Evolutionary conservation across 2,797 vertebrate genomes (phyloP), one percentile per base, ranked within the genome.

Genomic region (Betta splendens): DNA sequence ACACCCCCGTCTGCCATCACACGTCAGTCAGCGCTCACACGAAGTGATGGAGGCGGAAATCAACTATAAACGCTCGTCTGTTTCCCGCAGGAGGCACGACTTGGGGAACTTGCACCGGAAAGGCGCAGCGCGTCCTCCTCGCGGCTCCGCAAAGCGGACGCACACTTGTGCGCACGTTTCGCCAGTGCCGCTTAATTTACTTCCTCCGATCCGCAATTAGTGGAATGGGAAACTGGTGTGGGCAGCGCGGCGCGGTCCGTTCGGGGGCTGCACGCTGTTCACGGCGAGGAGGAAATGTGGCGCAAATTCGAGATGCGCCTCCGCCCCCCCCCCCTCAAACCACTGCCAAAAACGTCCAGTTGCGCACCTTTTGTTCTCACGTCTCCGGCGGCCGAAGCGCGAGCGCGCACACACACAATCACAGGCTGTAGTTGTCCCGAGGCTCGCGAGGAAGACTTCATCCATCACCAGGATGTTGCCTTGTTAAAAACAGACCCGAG

Each of bases 1-100:
- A 46, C 69, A 62, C 61, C 69, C 76, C 71, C 54, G 59, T 53
- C 32, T 72, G 52, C 55, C 67, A 61, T 48, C 64, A 57, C 66
- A 51, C 38, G 54, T 63, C 79, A 71, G 59, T 51, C 66, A 60
- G 66, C 73, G 51, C 67, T 70, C 51, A 62, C 39, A 35, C 49
- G 60, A 60, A 69, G 40, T 59, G 54, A 58, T 49, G 56, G n/a
- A 59, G 25, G 63, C 65, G 52, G 43, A 64, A 72, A 68, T 60
- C 8, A 20, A 18, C 21, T n/a, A 20, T 48, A 47, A 52, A 17
- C 28, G 16, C n/a, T n/a, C n/a, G n/a, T n/a, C n/a, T 4, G 10
- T 31, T 10, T 38, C n/a, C 29, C 31, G 36, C 36, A 40, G 48
- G 36, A 51, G 46, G 26, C 15, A 17, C 20, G 31, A 66, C 29